These are phyloP conservation scores for Manduca sexta DNA, from an alignment of 1,140 invertebrate species.

Conservation along the genomic window DNA sequence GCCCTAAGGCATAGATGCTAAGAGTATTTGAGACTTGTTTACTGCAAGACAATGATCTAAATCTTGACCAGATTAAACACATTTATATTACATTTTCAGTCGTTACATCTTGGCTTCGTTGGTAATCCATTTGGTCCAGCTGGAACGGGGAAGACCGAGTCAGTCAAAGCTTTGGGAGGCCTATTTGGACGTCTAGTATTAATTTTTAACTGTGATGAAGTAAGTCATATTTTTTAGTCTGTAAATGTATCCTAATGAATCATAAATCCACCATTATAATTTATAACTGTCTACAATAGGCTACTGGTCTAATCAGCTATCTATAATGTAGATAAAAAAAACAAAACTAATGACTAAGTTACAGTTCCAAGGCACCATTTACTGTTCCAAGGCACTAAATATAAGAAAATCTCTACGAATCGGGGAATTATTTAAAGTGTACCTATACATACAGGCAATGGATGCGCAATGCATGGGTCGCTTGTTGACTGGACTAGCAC, in stretches of 20 bases:
- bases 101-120: conserved; percentile 95
- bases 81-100: conserved; percentile 68
- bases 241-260: conserved; percentile 2
- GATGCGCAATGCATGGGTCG: conserved; percentile 95
- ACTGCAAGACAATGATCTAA: too few species aligned
- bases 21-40: background rate
- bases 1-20: too few species aligned
- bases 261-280: too few species aligned
- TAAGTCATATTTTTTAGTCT: conserved; percentile 34
- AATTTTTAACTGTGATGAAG: conserved; percentile 99
- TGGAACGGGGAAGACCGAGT: conserved; percentile 98
- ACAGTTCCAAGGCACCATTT: too few species aligned
- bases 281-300: too few species aligned
- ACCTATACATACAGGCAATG: conserved; percentile 90
- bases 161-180: conserved; percentile 94
- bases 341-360: too few species aligned
- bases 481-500: conserved; percentile 92
- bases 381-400: too few species aligned
- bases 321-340: too few species aligned
- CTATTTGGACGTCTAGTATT: conserved; percentile 93
- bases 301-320: too few species aligned
- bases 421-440: too few species aligned
- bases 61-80: too few species aligned
- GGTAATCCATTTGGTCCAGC: conserved; percentile 99
- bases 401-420: too few species aligned